These are phyloP conservation scores for Drosophila kurseongensis DNA, from an alignment of 1,140 invertebrate species.

Conservation along the genomic window DNA sequence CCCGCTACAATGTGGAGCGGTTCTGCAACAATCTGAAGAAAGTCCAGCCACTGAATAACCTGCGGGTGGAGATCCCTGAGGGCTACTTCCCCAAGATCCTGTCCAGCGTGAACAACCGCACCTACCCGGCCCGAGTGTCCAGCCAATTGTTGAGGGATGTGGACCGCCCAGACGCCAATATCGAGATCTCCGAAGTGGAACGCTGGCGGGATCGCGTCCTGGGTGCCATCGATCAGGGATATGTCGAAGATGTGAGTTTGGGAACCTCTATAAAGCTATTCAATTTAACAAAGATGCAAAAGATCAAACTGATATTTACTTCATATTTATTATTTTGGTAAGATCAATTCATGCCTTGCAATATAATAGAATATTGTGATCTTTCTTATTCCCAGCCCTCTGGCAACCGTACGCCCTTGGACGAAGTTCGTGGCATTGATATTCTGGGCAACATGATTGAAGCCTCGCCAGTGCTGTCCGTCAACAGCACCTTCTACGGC, in stretches of 20 bases:
- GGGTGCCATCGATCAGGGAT: slow-evolving; percentile 87
- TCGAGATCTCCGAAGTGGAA: slow-evolving; percentile 86
- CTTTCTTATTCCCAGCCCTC: slow-evolving; percentile 13
- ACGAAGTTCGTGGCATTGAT: slow-evolving; percentile 85
- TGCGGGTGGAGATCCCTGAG: slow-evolving; percentile 85
- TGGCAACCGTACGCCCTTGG: slow-evolving; percentile 67
- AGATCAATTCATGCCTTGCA: no score
- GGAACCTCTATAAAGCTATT: neutral
- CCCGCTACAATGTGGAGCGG: slow-evolving; percentile 87
- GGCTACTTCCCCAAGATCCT: slow-evolving; percentile 87
- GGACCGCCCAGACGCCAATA: slow-evolving; percentile 86
- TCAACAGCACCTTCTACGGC: slow-evolving; percentile 87
- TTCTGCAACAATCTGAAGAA: slow-evolving; percentile 86
- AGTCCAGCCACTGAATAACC: slow-evolving; percentile 86
- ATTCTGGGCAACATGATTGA: slow-evolving; percentile 88
- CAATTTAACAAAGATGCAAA: neutral
- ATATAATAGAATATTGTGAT: no score
- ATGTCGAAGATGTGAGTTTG: slow-evolving; percentile 79
- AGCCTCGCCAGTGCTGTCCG: slow-evolving; percentile 85
- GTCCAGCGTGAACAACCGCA: slow-evolving; percentile 85
- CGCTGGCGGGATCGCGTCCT: slow-evolving; percentile 87
- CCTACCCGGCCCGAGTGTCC: slow-evolving; percentile 86
- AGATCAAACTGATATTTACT: no score
- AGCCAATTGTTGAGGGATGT: slow-evolving; percentile 85
- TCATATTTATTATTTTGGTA: no score